These are phyloP conservation scores for Eumacrocentrus americanus DNA, from an alignment of 2,888 invertebrate genomes.

Conservation along the genomic window DNA sequence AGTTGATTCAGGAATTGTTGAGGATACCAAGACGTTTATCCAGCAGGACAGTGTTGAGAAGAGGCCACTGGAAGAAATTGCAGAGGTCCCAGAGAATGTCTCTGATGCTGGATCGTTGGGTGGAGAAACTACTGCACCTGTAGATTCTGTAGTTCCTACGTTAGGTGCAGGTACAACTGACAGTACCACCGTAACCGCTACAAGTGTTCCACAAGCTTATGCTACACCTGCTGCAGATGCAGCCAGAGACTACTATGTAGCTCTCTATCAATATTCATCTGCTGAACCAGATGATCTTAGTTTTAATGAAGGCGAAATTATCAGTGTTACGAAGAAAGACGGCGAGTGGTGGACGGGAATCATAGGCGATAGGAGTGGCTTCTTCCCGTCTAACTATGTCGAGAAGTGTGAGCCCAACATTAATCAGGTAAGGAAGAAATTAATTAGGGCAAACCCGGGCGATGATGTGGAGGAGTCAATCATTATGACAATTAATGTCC, in stretches of 20 bases:
- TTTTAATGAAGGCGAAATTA: conserved; percentile 84
- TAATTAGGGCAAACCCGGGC: no score
- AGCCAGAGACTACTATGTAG: conserved; percentile 79
- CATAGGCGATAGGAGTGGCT: conserved; percentile 81
- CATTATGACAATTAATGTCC: no score
- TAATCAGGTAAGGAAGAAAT: conserved; percentile 51
- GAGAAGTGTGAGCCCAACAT: conserved; percentile 68
- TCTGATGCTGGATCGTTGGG: conserved; percentile 63
- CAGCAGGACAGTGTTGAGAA: conserved; percentile 57
- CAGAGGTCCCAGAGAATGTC: conserved; percentile 73
- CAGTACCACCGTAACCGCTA: conserved; percentile 39
- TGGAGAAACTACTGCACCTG: conserved; percentile 49
- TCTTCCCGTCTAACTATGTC: conserved; percentile 98
- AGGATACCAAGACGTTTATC: conserved; percentile 54
- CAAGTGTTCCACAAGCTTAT: conserved; percentile 22
- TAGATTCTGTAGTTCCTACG: conserved; percentile 54
- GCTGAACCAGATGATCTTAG: conserved; percentile 88
- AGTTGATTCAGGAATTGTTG: conserved; percentile 63
- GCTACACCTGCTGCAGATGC: conserved; percentile 48
- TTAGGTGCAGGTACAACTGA: conserved; percentile 55
- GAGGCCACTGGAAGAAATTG: conserved; percentile 70
- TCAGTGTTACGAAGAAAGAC: conserved; percentile 85
- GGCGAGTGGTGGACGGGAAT: conserved; percentile 99
- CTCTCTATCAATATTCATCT: conserved; percentile 89
- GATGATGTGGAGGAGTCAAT: no score